These are phyloP conservation scores for Toxotes jaculatrix DNA, from an alignment of 2,113 vertebrate species.

Conservation along the genomic window DNA sequence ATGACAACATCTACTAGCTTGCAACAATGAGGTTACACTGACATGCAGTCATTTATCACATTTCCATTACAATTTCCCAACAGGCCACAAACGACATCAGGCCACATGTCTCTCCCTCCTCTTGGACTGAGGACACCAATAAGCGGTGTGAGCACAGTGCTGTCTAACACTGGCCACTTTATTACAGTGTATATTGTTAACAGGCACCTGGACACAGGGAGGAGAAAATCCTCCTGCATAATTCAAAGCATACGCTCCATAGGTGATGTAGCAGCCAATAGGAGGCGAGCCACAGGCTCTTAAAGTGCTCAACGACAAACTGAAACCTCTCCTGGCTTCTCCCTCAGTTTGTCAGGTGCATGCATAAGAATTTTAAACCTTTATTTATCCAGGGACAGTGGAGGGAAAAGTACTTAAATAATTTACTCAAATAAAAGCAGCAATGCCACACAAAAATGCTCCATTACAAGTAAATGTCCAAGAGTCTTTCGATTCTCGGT, in stretches of 20 bases:
- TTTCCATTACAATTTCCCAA: constrained; percentile 58
- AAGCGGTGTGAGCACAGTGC: background rate
- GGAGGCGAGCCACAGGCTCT: background rate
- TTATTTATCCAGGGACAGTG: background rate
- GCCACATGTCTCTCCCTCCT: constrained; percentile 20
- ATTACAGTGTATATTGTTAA: constrained; percentile 22
- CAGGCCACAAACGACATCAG: constrained; percentile 39
- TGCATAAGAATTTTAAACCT: background rate
- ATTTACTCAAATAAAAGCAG: background rate
- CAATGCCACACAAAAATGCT: background rate
- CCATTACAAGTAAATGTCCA: background rate
- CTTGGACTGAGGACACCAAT: constrained; percentile 11
- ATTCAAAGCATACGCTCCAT: background rate
- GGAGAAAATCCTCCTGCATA: constrained; percentile 15
- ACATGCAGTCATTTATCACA: constrained; percentile 56
- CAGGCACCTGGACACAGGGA: background rate
- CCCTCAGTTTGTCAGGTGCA: background rate
- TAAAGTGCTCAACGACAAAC: background rate
- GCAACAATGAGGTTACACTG: constrained; percentile 55
- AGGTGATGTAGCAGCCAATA: background rate
- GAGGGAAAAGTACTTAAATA: background rate
- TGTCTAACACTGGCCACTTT: background rate
- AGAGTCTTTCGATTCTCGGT: too few relatives aligned
- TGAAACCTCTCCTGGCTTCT: constrained; percentile 10
- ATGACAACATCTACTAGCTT: constrained; percentile 57